Conservation (phyloP, 2,888 invertebrate genomes). For the Allolobophora icterica region DNA sequence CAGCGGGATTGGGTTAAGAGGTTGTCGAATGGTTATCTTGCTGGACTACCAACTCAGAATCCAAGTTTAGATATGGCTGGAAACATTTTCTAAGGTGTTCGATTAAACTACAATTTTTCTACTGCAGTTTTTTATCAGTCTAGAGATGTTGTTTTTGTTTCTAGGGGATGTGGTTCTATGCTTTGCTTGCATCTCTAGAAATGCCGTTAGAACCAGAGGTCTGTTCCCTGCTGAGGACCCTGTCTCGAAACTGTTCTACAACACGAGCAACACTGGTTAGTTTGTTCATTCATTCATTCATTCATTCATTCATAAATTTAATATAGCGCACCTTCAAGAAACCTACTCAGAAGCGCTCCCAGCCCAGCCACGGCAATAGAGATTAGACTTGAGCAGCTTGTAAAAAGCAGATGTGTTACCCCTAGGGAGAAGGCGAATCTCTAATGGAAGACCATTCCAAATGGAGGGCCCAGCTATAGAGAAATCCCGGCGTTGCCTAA, state of each 20-base stretch:
- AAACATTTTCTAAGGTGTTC: neutral
- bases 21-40: neutral
- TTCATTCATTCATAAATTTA: too few relatives aligned
- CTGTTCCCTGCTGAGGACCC: conserved; percentile 72
- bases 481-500: too few relatives aligned
- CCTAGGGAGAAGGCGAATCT: too few relatives aligned
- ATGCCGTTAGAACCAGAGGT: conserved; percentile 75
- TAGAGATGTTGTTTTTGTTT: neutral
- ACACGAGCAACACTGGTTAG: conserved; percentile 62
- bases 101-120: neutral
- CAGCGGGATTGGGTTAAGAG: neutral
- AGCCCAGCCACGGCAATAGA: too few relatives aligned
- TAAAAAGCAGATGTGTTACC: too few relatives aligned
- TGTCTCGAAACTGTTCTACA: conserved; percentile 72
- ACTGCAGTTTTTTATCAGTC: neutral
- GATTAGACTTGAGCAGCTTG: too few relatives aligned
- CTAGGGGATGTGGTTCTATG: conserved; percentile 77
- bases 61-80: neutral
- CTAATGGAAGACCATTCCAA: too few relatives aligned
- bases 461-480: too few relatives aligned
- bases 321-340: too few relatives aligned
- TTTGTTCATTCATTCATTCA: neutral
- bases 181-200: conserved; percentile 73
- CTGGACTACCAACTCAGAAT: neutral
- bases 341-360: too few relatives aligned